These are phyloP conservation scores for Propithecus coquereli DNA, from an alignment of 2,113 vertebrate species.

Conservation along the genomic window DNA sequence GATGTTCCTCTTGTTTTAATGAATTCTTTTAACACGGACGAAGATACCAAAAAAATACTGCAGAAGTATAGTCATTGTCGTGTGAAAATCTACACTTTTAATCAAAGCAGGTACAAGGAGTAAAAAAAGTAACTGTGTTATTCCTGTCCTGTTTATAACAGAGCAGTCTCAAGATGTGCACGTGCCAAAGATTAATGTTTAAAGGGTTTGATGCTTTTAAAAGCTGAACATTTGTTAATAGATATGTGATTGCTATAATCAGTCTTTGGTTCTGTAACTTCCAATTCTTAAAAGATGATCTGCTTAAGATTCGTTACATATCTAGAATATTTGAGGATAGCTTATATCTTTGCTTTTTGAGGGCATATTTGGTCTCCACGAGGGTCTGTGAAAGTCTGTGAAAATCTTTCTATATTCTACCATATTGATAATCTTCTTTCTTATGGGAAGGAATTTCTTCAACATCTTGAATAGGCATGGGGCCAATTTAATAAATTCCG, in stretches of 20 bases:
- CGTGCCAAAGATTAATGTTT: background rate
- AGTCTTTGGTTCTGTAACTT: background rate
- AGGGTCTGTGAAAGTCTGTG: background rate
- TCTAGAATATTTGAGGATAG: background rate
- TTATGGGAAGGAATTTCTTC: background rate
- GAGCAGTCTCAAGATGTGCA: background rate
- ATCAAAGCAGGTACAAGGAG: slow-evolving; percentile 94
- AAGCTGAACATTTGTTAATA: background rate
- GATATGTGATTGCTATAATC: background rate
- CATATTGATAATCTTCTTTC: background rate
- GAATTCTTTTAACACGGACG: slow-evolving; percentile 99
- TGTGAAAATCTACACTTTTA: slow-evolving; percentile 97
- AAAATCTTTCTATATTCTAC: background rate
- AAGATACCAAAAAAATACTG: slow-evolving; percentile 98
- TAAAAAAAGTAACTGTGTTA: background rate
- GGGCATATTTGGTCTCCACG: background rate
- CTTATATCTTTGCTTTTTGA: background rate
- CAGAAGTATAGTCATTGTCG: slow-evolving; percentile 96
- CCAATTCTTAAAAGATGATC: background rate
- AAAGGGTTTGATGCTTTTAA: background rate
- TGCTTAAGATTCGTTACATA: background rate
- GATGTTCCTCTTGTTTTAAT: slow-evolving; percentile 96
- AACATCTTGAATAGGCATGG: background rate
- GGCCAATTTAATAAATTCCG: background rate
- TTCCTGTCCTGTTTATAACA: background rate